A percentile compares a stretch with the other conserved stretches of the same genome.
These are phyloP conservation scores for Sparidentex hasta DNA, from an alignment of 2,797 vertebrate species.

Conservation along the genomic window DNA sequence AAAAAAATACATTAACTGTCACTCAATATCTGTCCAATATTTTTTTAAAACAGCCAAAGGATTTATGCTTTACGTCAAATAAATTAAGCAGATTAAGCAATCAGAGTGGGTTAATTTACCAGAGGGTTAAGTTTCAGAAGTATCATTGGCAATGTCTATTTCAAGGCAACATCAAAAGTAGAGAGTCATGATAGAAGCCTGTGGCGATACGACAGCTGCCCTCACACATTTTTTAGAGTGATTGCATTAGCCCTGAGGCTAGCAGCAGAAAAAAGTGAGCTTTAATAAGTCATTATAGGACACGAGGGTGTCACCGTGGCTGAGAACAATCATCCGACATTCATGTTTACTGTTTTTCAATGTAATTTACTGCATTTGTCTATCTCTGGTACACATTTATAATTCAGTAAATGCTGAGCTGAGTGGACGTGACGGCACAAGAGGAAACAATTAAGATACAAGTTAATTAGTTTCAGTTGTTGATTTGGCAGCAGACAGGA, in stretches of 20 bases:
- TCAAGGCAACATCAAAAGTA: slow-evolving; percentile 49
- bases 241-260: slow-evolving; percentile 74
- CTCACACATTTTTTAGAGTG: slow-evolving; percentile 71
- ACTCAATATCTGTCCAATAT: not conserved
- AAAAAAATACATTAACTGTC: not conserved
- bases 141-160: slow-evolving; percentile 42
- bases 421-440: slow-evolving; percentile 27
- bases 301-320: slow-evolving; percentile 53
- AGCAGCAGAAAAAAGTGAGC: slow-evolving; percentile 58
- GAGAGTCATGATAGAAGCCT: slow-evolving; percentile 51
- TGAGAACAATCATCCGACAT: slow-evolving; percentile 60
- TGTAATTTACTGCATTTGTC: slow-evolving; percentile 36
- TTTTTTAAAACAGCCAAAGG: not conserved
- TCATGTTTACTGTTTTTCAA: slow-evolving; percentile 44
- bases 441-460: slow-evolving; percentile 15
- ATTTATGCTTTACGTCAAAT: slow-evolving; percentile 5
- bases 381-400: slow-evolving; percentile 17
- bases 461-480: not conserved
- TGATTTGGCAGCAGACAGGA: not conserved
- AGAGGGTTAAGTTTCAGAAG: slow-evolving; percentile 31
- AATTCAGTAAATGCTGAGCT: slow-evolving; percentile 32
- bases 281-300: slow-evolving; percentile 73
- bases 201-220: slow-evolving; percentile 66
- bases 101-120: slow-evolving; percentile 19
- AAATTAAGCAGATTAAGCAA: slow-evolving; percentile 27